These are phyloP conservation scores for Alosa sapidissima DNA, from an alignment of 2,797 vertebrate species.

Conservation along the genomic window DNA sequence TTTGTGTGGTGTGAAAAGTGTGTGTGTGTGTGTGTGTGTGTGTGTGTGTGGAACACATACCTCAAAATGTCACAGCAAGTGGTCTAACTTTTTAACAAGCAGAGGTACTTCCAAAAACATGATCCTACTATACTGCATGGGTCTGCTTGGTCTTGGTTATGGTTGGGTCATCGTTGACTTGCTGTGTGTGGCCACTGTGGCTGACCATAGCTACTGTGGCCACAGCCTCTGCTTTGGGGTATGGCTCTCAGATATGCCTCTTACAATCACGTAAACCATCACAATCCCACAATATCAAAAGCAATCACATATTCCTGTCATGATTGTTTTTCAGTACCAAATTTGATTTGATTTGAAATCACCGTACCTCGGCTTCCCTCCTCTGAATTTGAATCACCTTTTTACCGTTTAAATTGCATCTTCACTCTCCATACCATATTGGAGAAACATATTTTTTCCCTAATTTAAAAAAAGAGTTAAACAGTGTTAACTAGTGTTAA, in stretches of 20 bases:
- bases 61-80: not conserved
- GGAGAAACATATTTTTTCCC: no score
- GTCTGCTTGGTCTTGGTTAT: conserved; percentile 20
- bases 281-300: not conserved
- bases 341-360: not conserved
- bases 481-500: not conserved
- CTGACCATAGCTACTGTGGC: not conserved
- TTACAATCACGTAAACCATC: not conserved
- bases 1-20: not conserved
- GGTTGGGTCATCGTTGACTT: conserved; percentile 23
- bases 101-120: not conserved
- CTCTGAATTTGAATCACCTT: not conserved
- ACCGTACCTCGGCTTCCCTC: not conserved
- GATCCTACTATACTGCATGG: not conserved
- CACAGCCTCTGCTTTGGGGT: not conserved
- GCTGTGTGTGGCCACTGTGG: not conserved
- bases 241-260: not conserved
- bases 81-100: not conserved
- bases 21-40: not conserved
- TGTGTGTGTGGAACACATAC: not conserved
- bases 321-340: not conserved
- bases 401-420: not conserved
- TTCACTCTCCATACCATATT: no score
- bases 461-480: no score
- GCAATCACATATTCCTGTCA: not conserved